Conservation (phyloP, 2,888 invertebrate genomes). For the Diachrysia chrysitis region DNA sequence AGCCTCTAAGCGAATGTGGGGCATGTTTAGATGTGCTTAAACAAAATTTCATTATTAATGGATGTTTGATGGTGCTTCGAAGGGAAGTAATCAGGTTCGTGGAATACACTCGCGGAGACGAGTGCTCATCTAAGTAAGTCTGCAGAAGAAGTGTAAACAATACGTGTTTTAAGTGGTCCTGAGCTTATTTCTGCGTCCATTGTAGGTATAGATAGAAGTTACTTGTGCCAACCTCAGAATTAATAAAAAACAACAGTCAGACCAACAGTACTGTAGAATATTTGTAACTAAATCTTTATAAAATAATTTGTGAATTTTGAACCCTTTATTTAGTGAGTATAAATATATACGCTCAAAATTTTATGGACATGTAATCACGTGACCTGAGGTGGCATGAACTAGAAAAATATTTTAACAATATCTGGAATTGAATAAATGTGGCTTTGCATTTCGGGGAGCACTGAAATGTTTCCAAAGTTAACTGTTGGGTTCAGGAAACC, state of each 20-base stretch:
- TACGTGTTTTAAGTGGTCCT: not conserved
- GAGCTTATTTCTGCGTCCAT: not conserved
- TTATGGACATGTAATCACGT: not conserved
- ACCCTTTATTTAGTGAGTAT: too few relatives aligned
- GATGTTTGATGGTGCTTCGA: conserved; percentile 35
- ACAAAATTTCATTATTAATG: conserved; percentile 49
- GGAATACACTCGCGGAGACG: not conserved
- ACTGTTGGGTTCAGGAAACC: conserved; percentile 9
- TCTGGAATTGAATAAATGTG: conserved; percentile 14
- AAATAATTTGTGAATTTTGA: too few relatives aligned
- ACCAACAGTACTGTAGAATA: too few relatives aligned
- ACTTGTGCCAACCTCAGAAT: not conserved
- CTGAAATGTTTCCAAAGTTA: conserved; percentile 20
- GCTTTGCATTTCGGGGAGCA: conserved; percentile 20
- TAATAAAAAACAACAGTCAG: too few relatives aligned
- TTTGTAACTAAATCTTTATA: too few relatives aligned
- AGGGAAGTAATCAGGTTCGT: conserved; percentile 26
- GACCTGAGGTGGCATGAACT: not conserved
- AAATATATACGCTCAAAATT: too few relatives aligned
- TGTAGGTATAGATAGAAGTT: not conserved
- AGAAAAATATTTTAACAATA: conserved; percentile 18
- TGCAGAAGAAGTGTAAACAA: not conserved
- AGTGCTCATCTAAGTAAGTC: not conserved
- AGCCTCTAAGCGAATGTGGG: conserved; percentile 17
- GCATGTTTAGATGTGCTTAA: conserved; percentile 34